A percentile compares a stretch with the other conserved stretches of the same genome.
These are phyloP conservation scores for Mastomys natalensis DNA, from an alignment of 2,113 vertebrate species.

Conservation along the genomic window DNA sequence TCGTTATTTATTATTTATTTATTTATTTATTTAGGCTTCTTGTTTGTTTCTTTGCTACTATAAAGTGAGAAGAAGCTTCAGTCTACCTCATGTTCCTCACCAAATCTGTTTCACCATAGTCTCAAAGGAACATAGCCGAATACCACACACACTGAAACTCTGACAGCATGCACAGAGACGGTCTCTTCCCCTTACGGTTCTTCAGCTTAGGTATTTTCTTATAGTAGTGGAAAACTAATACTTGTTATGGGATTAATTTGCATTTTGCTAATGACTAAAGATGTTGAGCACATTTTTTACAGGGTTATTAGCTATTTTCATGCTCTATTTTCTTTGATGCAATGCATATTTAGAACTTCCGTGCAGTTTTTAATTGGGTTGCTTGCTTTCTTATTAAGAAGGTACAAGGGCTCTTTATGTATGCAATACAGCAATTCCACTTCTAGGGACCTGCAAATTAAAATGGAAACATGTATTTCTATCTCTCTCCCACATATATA, in stretches of 20 bases:
- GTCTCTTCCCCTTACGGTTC: background rate
- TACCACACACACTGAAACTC: background rate
- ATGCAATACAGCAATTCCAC: background rate
- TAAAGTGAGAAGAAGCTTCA: background rate
- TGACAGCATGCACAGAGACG: background rate
- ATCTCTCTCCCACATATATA: background rate
- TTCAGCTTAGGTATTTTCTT: background rate
- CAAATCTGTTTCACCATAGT: background rate
- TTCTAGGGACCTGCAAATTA: background rate
- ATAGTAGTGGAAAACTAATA: background rate
- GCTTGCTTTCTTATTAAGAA: slow-evolving; percentile 1
- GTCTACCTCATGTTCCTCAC: background rate
- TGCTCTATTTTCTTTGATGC: slow-evolving; percentile 10
- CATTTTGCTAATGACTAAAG: background rate
- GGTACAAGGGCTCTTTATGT: background rate
- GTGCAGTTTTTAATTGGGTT: slow-evolving; percentile 4
- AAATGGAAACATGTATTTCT: background rate
- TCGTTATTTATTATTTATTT: background rate
- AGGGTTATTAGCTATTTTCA: background rate
- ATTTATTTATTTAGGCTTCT: background rate
- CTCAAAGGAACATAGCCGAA: background rate
- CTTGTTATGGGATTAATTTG: background rate
- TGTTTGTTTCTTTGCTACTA: background rate
- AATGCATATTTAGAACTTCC: background rate
- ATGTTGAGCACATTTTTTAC: background rate